phyloP scores from a whole-genome alignment of 2,113 vertebrate species.

The Zosterops pallidus region DNA sequence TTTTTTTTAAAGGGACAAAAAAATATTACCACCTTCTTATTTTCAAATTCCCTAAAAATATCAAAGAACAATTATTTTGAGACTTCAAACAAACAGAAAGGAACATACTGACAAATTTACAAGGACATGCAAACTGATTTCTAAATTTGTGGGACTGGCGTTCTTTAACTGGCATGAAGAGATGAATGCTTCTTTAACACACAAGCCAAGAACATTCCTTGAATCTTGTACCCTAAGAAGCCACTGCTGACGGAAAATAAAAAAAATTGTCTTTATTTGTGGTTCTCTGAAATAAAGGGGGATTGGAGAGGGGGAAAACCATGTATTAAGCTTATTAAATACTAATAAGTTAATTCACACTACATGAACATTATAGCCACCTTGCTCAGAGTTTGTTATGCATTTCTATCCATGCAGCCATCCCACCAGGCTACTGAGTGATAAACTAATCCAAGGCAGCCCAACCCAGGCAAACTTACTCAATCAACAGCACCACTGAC shows the following conservation, averaged over 20 bases:
- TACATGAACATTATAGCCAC: neutral
- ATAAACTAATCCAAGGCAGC: neutral
- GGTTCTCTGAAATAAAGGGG: neutral
- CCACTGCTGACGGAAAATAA: neutral
- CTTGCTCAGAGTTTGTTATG: neutral
- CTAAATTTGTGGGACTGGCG: neutral
- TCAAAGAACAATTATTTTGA: neutral
- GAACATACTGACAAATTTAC: neutral
- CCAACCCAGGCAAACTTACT: neutral
- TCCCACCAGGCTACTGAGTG: neutral
- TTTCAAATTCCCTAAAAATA: neutral
- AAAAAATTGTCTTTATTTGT: neutral
- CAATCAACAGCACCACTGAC: neutral
- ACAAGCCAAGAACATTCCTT: neutral
- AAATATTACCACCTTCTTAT: neutral
- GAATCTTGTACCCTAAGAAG: neutral
- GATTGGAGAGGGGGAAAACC: rapidly evolving
- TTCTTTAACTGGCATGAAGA: neutral
- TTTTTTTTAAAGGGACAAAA: neutral
- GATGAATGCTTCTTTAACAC: neutral
- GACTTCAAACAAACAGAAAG: neutral
- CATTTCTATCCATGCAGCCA: neutral
- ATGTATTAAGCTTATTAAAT: neutral
- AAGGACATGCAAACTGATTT: neutral
- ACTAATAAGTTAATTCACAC: neutral